Evolutionary conservation across 2,888 invertebrate genomes (phyloP), one percentile per base, ranked within the genome.

Genomic region (Tenthredo mesomela): DNA sequence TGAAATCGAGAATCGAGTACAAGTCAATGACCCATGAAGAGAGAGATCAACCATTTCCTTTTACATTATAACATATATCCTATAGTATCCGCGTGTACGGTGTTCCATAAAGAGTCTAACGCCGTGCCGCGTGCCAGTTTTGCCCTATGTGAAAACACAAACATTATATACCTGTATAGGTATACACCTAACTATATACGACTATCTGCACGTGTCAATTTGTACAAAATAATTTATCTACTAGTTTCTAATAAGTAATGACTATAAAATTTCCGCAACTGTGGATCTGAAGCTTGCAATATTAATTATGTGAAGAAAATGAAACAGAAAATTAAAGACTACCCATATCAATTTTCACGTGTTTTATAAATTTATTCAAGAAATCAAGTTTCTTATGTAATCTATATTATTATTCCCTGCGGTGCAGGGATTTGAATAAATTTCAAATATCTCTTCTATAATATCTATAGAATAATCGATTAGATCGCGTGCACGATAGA

Each of bases 1-100:
- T 15, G 80, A 80, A 80, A 80, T 80, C 61, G 80, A 40, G 25
- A 80, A 80, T 80, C 80, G 80, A 37, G 80, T 61, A 80, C 80
- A 33, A 77, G 80, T 80, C 80, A 80, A 80, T 61, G 80, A 80
- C 80, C 80, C 37, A 40, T n/a, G 61, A 40, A 61, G 80, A 50
- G 78, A 58, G 80, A 80, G 80, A 80, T 80, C 80, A 80, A 80
- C 58, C 80, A 80, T 80, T 61, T 80, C 80, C 80, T 80, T 80
- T 80, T 80, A 80, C 58, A 80, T 25, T 61, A 80, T 61, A 73
- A 21, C 9, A 43, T 47, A 43, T 47, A 47, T 47, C 15, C 40
- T 43, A 43, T 73, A 73, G 5, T 43, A 73, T 43, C 43, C 43
- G 43, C 15, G 67, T 25, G 18, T 67, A 73, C 40, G 43, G 61